Percentiles rank a stretch among this genome's conserved stretches.
phyloP scores from a whole-genome alignment of 2,113 vertebrate genomes.

The Otis tarda region DNA sequence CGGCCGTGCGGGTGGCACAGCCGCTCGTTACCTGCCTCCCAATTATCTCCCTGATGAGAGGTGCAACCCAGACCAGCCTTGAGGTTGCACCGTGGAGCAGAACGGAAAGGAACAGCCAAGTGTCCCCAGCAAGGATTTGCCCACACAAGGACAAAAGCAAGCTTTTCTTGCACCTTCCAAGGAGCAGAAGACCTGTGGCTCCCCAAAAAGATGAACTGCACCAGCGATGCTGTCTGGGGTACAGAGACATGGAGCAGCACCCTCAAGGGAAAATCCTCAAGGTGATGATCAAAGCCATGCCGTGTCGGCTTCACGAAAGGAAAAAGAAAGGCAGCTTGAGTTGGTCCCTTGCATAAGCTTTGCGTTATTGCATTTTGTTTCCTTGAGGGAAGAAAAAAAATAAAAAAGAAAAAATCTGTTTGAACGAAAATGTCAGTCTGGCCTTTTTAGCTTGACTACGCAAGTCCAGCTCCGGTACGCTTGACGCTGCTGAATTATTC shows the following conservation, averaged over 20 bases:
- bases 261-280: background rate
- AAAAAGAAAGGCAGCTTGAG: background rate
- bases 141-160: background rate
- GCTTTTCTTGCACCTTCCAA: background rate
- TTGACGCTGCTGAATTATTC: background rate
- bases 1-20: fast-evolving
- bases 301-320: background rate
- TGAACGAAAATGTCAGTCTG: constrained; percentile 38
- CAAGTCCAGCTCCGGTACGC: background rate
- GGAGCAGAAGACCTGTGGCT: background rate
- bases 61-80: background rate
- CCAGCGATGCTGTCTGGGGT: fast-evolving
- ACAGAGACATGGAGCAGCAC: background rate
- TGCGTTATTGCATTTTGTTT: background rate
- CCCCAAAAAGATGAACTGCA: background rate
- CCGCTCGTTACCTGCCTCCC: background rate
- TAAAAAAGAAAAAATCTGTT: background rate
- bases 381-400: background rate
- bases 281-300: background rate
- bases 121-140: background rate
- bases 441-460: background rate
- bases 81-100: background rate
- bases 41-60: background rate
- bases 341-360: background rate
- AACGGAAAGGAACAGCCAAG: background rate